phyloP scores from a whole-genome alignment of 2,113 vertebrate genomes.

The Pampusana beccarii region DNA sequence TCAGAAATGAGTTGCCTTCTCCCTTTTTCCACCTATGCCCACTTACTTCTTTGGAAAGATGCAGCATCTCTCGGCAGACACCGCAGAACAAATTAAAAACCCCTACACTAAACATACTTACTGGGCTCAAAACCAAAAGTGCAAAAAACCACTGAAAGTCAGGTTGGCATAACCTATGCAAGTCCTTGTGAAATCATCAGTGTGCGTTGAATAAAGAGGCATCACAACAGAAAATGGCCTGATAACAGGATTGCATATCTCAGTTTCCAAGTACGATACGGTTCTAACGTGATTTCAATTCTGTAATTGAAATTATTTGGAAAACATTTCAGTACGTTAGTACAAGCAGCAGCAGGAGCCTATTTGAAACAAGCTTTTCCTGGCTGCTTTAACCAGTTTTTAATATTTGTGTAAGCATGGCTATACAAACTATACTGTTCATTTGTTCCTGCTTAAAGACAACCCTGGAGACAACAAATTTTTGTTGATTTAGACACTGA shows the following conservation, averaged over 20 bases:
- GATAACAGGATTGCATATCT: neutral
- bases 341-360: neutral
- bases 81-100: neutral
- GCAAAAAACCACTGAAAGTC: neutral
- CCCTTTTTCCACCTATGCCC: neutral
- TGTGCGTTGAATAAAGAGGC: neutral
- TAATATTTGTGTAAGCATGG: neutral
- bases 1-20: neutral
- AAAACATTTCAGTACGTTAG: neutral
- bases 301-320: neutral
- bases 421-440: neutral
- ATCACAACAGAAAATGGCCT: neutral
- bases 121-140: neutral
- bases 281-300: neutral
- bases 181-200: neutral
- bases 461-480: neutral
- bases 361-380: neutral
- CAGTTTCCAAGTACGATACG: neutral
- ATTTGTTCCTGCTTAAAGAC: neutral
- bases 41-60: neutral
- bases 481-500: neutral
- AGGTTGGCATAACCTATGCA: neutral
- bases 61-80: neutral
- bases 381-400: neutral
- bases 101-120: neutral